phyloP scores from a whole-genome alignment of 2,888 invertebrate species.

The Polietes domitor region DNA sequence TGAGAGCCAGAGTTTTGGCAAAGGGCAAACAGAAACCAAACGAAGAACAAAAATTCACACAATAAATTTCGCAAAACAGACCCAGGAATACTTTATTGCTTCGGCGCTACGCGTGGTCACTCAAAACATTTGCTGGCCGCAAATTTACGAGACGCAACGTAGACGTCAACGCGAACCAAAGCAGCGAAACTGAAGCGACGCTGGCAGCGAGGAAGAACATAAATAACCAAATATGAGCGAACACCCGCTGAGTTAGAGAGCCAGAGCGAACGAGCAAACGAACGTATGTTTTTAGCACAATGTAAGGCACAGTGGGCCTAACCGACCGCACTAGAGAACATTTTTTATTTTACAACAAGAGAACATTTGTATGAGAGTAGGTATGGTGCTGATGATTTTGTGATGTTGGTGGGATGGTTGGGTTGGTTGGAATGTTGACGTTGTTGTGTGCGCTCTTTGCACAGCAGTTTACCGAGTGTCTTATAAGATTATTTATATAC shows the following conservation, averaged over 20 bases:
- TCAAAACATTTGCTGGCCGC: constrained; percentile 63
- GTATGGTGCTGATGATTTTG: constrained; percentile 30
- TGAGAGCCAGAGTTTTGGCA: not conserved
- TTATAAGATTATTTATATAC: constrained; percentile 79
- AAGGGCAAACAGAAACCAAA: constrained; percentile 9
- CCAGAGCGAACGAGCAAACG: constrained; percentile 31
- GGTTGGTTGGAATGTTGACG: constrained; percentile 33
- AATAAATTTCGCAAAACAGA: constrained; percentile 69
- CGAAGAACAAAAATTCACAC: constrained; percentile 67
- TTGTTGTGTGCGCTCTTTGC: constrained; percentile 50
- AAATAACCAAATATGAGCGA: constrained; percentile 65
- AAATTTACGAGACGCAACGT: constrained; percentile 64
- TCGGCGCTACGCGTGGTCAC: constrained; percentile 72
- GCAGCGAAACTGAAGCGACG: not conserved
- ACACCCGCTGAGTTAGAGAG: constrained; percentile 36
- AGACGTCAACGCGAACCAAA: constrained; percentile 30
- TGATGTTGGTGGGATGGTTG: not conserved
- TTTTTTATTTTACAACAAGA: constrained; percentile 20
- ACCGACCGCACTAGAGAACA: not conserved
- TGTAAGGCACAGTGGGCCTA: constrained; percentile 58
- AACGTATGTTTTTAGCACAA: constrained; percentile 41
- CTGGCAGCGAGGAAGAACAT: constrained; percentile 50
- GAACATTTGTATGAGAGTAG: too few relatives aligned
- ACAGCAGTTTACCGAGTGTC: constrained; percentile 69
- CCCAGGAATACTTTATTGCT: constrained; percentile 72